Evolutionary conservation across 2,888 invertebrate species (phyloP).

Genomic region (Volucella zonaria): DNA sequence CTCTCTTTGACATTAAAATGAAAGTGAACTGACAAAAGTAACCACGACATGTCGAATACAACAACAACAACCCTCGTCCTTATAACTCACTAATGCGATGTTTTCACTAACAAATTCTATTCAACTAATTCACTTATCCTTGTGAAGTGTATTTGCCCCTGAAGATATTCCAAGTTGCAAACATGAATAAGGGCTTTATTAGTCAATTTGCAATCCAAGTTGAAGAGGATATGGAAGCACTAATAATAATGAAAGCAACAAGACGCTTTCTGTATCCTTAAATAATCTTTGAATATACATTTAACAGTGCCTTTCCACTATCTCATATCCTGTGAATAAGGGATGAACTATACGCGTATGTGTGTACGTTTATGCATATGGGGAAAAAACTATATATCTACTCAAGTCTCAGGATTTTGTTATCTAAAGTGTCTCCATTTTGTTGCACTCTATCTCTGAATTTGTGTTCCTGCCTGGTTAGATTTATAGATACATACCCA

Average conservation of each 20-base stretch:
- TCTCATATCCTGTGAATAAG: too few relatives aligned
- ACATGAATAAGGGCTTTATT: conserved; percentile 66
- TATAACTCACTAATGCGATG: background rate
- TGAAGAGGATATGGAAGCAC: conserved; percentile 65
- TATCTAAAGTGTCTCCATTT: conserved; percentile 29
- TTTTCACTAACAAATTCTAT: conserved; percentile 45
- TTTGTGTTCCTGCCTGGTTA: background rate
- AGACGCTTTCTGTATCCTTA: conserved; percentile 28
- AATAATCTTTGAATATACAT: conserved; percentile 19
- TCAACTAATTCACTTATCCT: conserved; percentile 64
- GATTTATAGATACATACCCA: background rate
- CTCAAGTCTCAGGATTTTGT: conserved; percentile 22
- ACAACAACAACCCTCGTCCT: too few relatives aligned
- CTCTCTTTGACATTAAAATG: too few relatives aligned
- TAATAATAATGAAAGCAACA: conserved; percentile 55
- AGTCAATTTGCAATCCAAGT: conserved; percentile 67
- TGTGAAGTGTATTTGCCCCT: conserved; percentile 51
- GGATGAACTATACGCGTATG: background rate
- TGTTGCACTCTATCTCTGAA: background rate
- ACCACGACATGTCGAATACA: too few relatives aligned
- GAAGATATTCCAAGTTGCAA: conserved; percentile 37
- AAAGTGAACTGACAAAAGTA: too few relatives aligned
- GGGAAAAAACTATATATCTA: background rate
- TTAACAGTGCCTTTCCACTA: conserved; percentile 3
- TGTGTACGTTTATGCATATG: background rate